phyloP scores from a whole-genome alignment of 2,888 invertebrate genomes.

The Plagodis pulveraria region DNA sequence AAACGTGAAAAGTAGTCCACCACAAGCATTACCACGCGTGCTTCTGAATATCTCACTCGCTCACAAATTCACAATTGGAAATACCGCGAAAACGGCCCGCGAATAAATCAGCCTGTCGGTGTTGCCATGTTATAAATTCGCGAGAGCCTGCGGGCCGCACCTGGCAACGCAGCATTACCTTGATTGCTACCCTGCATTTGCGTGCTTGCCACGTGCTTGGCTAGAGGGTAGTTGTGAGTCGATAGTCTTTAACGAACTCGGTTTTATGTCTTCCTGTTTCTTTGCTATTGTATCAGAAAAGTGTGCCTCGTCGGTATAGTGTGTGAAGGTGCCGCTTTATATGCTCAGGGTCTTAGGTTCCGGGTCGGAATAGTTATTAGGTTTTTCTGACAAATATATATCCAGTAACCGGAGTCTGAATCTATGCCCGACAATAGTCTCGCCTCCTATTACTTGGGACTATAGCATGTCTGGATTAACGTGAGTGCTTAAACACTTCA shows the following conservation, averaged over 20 bases:
- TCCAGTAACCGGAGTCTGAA: too few relatives aligned
- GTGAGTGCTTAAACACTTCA: too few relatives aligned
- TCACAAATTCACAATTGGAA: constrained; percentile 45
- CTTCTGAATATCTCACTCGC: constrained; percentile 66
- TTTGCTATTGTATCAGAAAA: too few relatives aligned
- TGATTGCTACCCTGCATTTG: constrained; percentile 74
- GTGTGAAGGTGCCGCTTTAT: too few relatives aligned
- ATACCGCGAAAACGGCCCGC: constrained; percentile 49
- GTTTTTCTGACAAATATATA: too few relatives aligned
- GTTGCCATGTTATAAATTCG: constrained; percentile 77
- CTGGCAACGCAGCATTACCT: constrained; percentile 73
- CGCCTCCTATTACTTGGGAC: too few relatives aligned
- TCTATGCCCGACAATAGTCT: too few relatives aligned
- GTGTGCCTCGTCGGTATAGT: too few relatives aligned
- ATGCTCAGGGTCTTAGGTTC: too few relatives aligned
- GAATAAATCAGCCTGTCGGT: constrained; percentile 80
- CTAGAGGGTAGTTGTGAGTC: constrained; percentile 13
- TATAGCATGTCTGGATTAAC: too few relatives aligned
- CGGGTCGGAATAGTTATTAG: too few relatives aligned
- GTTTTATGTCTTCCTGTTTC: constrained; percentile 34
- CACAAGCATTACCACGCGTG: constrained; percentile 62
- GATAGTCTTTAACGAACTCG: constrained; percentile 32
- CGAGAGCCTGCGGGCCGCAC: constrained; percentile 68
- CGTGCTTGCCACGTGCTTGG: constrained; percentile 53
- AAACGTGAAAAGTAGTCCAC: constrained; percentile 69